Conservation (phyloP, 2,797 vertebrate species). For the Mormyrops attenuatus region DNA sequence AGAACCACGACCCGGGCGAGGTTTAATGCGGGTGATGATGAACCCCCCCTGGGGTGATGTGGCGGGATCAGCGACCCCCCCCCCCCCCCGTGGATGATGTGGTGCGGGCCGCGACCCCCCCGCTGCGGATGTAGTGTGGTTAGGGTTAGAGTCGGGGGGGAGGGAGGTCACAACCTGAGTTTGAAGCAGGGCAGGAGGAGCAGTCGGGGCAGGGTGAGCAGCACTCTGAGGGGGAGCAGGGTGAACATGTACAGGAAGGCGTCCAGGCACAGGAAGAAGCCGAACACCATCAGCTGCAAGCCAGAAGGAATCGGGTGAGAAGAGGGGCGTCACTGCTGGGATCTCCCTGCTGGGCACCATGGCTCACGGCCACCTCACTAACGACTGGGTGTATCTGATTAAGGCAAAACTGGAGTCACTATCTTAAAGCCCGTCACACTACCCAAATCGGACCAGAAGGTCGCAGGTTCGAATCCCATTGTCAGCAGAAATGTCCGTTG, state of each 20-base stretch:
- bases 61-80: no score
- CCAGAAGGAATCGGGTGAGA: background rate
- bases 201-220: constrained; percentile 82
- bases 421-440: background rate
- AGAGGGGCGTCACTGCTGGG: background rate
- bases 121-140: background rate
- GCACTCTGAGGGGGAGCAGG: constrained; percentile 84
- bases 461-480: background rate
- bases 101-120: background rate
- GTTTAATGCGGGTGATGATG: background rate
- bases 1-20: background rate
- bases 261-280: constrained; percentile 92
- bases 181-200: constrained; percentile 88
- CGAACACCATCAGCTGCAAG: constrained; percentile 89
- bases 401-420: background rate
- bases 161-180: constrained; percentile 64
- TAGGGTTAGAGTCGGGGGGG: no score
- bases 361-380: background rate
- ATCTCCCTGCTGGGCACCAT: no score
- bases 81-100: no score
- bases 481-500: background rate
- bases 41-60: background rate
- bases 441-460: background rate
- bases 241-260: constrained; percentile 97
- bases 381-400: background rate